Percentiles rank a stretch among this genome's conserved stretches.
Conservation (phyloP, 2,113 vertebrate species). For the Cephalopterus ornatus region DNA sequence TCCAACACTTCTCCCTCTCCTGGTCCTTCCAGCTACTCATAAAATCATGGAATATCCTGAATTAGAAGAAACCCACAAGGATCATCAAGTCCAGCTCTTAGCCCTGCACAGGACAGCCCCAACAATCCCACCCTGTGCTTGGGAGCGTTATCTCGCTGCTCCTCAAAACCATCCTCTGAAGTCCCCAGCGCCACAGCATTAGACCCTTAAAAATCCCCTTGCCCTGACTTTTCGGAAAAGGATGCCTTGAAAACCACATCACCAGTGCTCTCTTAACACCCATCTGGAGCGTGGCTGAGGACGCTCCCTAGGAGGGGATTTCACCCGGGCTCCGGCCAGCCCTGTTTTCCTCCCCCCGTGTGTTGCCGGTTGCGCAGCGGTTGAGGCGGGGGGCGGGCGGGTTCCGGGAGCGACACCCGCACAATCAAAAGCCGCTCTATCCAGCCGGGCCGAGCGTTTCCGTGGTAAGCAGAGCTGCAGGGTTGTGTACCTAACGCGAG, state of each 20-base stretch:
- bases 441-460: background rate
- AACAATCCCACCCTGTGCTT: background rate
- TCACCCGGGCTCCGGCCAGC: background rate
- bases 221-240: background rate
- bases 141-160: background rate
- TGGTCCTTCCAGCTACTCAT: background rate
- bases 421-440: slow-evolving; percentile 49
- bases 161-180: background rate
- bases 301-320: background rate
- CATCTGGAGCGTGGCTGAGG: accelerated
- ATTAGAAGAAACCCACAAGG: background rate
- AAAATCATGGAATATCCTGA: background rate
- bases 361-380: background rate
- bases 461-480: background rate
- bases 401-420: background rate
- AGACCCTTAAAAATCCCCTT: background rate
- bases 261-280: accelerated
- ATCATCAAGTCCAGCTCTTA: background rate
- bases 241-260: background rate
- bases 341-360: background rate
- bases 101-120: background rate
- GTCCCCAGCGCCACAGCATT: accelerated
- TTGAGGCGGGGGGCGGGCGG: background rate
- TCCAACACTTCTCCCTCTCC: background rate
- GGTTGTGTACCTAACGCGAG: slow-evolving; percentile 19